A percentile compares a stretch with the other conserved stretches of the same genome.
phyloP scores from a whole-genome alignment of 2,797 vertebrate species.

The Hippocampus kuda region DNA sequence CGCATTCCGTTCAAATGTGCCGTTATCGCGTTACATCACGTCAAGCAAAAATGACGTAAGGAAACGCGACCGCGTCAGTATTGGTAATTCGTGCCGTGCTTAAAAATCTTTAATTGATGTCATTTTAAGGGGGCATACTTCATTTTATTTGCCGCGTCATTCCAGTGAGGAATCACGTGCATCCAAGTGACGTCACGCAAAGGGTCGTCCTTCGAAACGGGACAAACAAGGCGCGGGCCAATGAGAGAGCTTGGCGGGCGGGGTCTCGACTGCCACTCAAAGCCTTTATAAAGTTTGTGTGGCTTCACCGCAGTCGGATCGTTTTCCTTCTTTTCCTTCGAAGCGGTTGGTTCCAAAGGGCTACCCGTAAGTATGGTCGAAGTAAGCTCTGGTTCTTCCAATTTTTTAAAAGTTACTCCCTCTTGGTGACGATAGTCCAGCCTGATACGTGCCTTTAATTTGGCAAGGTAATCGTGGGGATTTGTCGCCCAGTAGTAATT shows the following conservation, averaged over 20 bases:
- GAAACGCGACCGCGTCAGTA: neutral
- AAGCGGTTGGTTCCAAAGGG: fast-evolving
- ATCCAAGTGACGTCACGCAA: neutral
- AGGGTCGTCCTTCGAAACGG: slow-evolving; percentile 7
- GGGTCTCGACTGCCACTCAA: neutral
- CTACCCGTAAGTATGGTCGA: slow-evolving; percentile 35
- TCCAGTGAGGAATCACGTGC: slow-evolving; percentile 58
- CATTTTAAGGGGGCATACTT: neutral
- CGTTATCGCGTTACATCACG: neutral
- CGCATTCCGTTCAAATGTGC: neutral
- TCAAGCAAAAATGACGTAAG: neutral
- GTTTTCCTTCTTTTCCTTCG: neutral
- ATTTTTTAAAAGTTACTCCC: neutral
- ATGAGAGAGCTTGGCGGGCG: slow-evolving; percentile 37
- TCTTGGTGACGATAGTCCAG: neutral
- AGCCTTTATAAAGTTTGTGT: slow-evolving; percentile 54
- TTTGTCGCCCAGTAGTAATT: neutral
- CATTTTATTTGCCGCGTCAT: neutral
- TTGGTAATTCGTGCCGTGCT: neutral
- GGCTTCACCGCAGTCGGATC: fast-evolving
- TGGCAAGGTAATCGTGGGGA: neutral
- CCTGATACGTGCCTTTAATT: neutral
- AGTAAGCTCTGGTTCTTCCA: neutral
- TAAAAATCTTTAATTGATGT: neutral
- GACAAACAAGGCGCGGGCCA: slow-evolving; percentile 43